Conservation (phyloP, 35 echinoderm and acorn worm species). For the Anneissia japonica region DNA sequence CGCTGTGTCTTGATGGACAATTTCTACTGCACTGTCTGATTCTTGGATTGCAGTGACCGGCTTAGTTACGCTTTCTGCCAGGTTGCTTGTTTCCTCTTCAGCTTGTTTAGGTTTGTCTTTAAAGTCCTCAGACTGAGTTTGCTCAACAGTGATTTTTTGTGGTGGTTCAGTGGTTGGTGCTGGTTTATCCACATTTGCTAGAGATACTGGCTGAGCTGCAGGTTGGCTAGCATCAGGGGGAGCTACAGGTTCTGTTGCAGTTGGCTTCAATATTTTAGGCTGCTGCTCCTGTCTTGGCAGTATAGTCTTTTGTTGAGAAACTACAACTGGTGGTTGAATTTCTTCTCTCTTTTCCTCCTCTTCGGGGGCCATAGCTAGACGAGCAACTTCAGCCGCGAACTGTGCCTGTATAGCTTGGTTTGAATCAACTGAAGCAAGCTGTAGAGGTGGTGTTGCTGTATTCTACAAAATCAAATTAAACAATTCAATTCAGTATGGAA, state of each 20-base stretch:
- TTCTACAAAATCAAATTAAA: slow-evolving; percentile 9
- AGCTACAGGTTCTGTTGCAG: slow-evolving; percentile 10
- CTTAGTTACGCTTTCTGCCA: slow-evolving; percentile 6
- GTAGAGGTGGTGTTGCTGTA: slow-evolving; percentile 13
- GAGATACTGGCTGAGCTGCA: background rate
- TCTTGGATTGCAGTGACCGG: background rate
- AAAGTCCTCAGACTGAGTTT: background rate
- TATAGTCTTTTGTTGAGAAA: background rate
- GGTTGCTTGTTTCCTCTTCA: background rate
- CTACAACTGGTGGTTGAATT: background rate
- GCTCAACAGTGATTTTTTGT: background rate
- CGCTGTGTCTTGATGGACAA: background rate
- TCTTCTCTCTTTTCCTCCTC: background rate
- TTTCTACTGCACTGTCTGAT: slow-evolving; percentile 4
- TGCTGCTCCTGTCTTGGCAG: slow-evolving; percentile 17
- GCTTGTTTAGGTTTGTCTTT: background rate
- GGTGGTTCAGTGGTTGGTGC: background rate
- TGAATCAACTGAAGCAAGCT: slow-evolving; percentile 10
- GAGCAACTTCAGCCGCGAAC: slow-evolving; percentile 52
- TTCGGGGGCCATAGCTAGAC: background rate
- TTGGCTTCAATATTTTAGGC: background rate
- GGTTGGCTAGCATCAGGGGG: background rate
- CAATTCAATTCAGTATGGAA: background rate
- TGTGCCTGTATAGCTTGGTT: slow-evolving; percentile 34
- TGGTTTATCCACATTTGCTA: background rate